These are phyloP conservation scores for Neotoxoptera formosana DNA, from an alignment of 1,140 invertebrate genomes.

Conservation along the genomic window DNA sequence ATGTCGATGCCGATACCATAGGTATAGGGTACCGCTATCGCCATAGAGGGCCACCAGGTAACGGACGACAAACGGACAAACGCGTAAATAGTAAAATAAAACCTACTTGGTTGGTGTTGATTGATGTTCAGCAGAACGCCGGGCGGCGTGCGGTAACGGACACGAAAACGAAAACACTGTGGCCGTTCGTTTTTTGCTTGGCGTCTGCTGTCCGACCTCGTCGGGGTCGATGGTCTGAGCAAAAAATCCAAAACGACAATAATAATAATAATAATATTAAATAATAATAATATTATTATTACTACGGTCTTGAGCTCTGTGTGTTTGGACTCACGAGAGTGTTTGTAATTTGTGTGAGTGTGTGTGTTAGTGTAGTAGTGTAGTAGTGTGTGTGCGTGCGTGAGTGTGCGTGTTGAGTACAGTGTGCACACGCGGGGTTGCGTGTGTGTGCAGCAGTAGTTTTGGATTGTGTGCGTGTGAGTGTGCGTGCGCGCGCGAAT, in stretches of 20 bases:
- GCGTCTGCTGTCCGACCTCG: neutral
- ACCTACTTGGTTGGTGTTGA: neutral
- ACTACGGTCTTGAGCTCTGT: neutral
- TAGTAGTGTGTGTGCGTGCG: neutral
- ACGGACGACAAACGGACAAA: neutral
- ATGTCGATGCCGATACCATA: neutral
- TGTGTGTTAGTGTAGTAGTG: neutral
- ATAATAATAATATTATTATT: neutral
- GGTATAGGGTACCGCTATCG: too few relatives aligned
- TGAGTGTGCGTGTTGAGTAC: too few relatives aligned
- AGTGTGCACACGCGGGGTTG: neutral
- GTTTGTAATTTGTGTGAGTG: slow-evolving; percentile 4
- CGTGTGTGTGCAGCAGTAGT: too few relatives aligned
- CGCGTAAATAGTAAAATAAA: neutral
- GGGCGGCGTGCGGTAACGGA: neutral
- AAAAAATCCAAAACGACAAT: neutral
- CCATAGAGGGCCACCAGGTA: neutral
- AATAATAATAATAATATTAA: neutral
- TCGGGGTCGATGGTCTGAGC: neutral
- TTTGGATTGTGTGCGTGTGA: neutral
- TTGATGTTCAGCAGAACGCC: neutral
- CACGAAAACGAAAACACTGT: neutral
- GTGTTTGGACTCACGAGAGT: neutral
- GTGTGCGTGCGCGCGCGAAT: neutral
- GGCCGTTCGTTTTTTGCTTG: neutral